Evolutionary conservation across 2,888 invertebrate genomes (phyloP).

Genomic region (Marasmarcha lunaedactyla): DNA sequence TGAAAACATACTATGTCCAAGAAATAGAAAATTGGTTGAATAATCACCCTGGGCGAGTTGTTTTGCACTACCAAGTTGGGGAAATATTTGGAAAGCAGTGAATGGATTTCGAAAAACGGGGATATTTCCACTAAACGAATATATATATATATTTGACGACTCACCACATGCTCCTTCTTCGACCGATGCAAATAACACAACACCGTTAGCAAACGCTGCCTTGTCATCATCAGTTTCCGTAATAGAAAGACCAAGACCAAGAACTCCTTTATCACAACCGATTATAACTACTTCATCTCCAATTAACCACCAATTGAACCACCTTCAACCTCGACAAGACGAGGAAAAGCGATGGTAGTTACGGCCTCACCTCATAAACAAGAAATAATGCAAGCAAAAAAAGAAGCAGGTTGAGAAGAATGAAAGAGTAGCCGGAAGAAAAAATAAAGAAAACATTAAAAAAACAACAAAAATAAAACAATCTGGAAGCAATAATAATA

Average conservation of each 20-base stretch:
- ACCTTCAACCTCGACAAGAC: conserved; percentile 13
- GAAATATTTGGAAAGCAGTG: conserved; percentile 9
- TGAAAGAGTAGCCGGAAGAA: neutral
- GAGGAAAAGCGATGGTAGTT: conserved; percentile 9
- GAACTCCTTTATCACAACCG: conserved; percentile 1
- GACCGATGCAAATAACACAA: conserved; percentile 8
- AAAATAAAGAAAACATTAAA: neutral
- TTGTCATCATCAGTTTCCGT: neutral
- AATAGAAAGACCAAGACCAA: conserved; percentile 4
- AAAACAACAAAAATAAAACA: neutral
- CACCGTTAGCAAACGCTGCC: conserved; percentile 7
- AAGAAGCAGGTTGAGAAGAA: conserved; percentile 1
- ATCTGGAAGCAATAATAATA: neutral
- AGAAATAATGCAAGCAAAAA: conserved; percentile 1
- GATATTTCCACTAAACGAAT: conserved; percentile 9
- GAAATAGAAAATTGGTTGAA: conserved; percentile 7
- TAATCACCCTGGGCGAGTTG: conserved; percentile 4
- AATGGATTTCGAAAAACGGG: conserved; percentile 10
- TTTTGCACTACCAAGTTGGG: conserved; percentile 8
- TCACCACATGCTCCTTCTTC: conserved; percentile 3
- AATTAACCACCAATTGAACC: conserved; percentile 6
- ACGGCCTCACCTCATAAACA: conserved; percentile 5
- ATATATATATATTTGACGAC: conserved; percentile 10
- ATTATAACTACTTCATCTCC: conserved; percentile 5
- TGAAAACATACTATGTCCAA: conserved; percentile 6